These are phyloP conservation scores for Anolis apletophallus DNA, from an alignment of 2,797 vertebrate genomes.

Conservation along the genomic window DNA sequence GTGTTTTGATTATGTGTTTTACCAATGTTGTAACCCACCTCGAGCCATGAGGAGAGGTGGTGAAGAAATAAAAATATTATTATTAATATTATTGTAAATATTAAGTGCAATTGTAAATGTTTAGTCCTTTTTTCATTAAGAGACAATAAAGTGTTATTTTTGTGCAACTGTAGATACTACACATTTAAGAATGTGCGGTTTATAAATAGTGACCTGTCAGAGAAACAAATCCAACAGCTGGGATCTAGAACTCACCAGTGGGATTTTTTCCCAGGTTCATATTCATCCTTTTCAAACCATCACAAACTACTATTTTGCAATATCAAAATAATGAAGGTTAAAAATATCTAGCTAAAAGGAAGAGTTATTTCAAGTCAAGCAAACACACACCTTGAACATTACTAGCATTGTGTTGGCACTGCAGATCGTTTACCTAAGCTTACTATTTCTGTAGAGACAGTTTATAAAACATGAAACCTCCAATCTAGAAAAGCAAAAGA, in stretches of 20 bases:
- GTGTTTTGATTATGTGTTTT: too few species aligned
- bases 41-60: too few species aligned
- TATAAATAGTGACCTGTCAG: background rate
- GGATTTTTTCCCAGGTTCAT: background rate
- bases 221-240: background rate
- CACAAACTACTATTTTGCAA: background rate
- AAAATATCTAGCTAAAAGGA: conserved; percentile 1
- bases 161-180: background rate
- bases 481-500: conserved; percentile 33
- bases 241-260: background rate
- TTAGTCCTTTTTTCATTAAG: background rate
- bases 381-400: background rate
- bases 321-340: conserved; percentile 12
- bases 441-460: conserved; percentile 5
- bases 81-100: background rate
- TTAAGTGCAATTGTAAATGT: background rate
- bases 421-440: background rate
- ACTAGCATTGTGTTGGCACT: rapidly evolving
- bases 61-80: too few species aligned
- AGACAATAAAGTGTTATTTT: background rate
- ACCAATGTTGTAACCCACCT: too few species aligned
- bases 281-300: background rate
- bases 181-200: background rate
- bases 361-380: background rate
- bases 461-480: background rate